A percentile compares a stretch with the other conserved stretches of the same genome.
Evolutionary conservation across 1,140 invertebrate genomes (phyloP).

Genomic region (Anagrus nilaparvatae): DNA sequence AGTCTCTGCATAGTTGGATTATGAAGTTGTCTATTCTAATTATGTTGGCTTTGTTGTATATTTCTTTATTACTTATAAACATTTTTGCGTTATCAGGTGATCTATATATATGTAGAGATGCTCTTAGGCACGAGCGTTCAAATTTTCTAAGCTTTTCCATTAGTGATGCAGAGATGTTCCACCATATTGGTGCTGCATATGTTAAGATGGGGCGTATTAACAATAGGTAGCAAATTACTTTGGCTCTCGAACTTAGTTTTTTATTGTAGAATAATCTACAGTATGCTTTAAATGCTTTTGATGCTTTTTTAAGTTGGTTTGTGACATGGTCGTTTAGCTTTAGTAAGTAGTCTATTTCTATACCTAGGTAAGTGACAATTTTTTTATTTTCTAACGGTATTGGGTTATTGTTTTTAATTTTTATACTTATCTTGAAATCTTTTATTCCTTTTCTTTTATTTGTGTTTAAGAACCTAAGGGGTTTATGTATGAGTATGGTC

Average conservation of each 20-base stretch:
- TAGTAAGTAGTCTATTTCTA: background rate
- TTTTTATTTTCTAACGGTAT: background rate
- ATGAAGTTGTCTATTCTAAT: constrained; percentile 6
- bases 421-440: background rate
- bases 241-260: background rate
- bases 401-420: background rate
- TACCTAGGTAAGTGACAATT: background rate
- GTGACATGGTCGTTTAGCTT: background rate
- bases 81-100: background rate
- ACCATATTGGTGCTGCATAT: background rate
- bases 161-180: background rate
- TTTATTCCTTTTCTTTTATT: background rate
- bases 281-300: background rate
- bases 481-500: background rate
- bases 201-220: background rate
- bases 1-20: constrained; percentile 1
- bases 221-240: background rate
- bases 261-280: background rate
- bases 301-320: background rate
- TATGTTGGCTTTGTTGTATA: constrained; percentile 6
- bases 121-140: background rate
- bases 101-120: background rate
- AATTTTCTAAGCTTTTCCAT: background rate
- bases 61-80: background rate
- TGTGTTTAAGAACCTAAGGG: background rate